Evolutionary conservation across 2,113 vertebrate genomes (phyloP).

Genomic region (Urocolius indicus): DNA sequence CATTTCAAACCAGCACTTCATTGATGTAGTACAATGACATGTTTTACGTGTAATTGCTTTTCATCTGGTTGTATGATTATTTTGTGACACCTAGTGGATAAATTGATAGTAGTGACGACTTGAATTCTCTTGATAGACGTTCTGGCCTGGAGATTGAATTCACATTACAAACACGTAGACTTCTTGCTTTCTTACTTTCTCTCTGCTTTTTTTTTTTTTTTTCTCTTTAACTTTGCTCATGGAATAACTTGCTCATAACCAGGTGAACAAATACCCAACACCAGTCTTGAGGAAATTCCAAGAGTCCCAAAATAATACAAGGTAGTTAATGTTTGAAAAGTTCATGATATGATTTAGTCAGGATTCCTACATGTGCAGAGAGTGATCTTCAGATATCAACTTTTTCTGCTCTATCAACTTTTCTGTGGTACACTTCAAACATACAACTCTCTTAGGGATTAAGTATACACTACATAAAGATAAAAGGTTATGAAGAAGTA

Average conservation of each 20-base stretch:
- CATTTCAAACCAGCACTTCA: conserved; percentile 29
- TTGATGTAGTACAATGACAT: conserved; percentile 28
- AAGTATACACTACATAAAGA: not conserved
- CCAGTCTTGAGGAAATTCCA: not conserved
- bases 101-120: not conserved
- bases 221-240: not conserved
- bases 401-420: not conserved
- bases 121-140: not conserved
- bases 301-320: not conserved
- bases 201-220: not conserved
- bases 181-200: not conserved
- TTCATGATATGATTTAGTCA: not conserved
- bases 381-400: not conserved
- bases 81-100: conserved; percentile 74
- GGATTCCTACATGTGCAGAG: not conserved
- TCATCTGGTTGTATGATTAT: conserved; percentile 46
- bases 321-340: not conserved
- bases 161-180: not conserved
- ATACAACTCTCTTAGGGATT: not conserved
- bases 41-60: conserved; percentile 31
- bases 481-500: not conserved
- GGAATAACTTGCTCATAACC: not conserved
- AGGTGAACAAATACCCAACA: not conserved
- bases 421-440: not conserved
- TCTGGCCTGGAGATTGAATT: not conserved